Percentiles rank a stretch among this genome's conserved stretches.
These are phyloP conservation scores for Troglohyphantes excavatus DNA, from an alignment of 2,888 invertebrate species.

Conservation along the genomic window DNA sequence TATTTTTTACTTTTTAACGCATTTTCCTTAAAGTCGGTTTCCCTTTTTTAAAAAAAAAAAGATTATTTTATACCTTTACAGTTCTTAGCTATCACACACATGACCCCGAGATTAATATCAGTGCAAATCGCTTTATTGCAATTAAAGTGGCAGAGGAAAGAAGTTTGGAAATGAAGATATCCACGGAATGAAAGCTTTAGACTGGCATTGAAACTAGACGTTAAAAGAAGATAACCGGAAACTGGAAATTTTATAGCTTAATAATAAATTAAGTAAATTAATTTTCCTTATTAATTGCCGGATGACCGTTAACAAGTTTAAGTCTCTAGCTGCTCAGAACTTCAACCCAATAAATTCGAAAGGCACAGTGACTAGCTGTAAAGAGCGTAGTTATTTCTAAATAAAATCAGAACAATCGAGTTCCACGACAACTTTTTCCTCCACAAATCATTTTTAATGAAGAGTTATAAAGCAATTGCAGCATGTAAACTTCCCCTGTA, in stretches of 20 bases:
- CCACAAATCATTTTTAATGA: constrained; percentile 3
- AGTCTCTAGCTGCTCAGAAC: background rate
- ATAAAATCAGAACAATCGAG: background rate
- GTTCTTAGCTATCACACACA: no score
- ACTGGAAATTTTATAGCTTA: background rate
- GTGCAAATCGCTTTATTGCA: no score
- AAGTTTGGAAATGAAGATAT: no score
- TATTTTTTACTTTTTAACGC: no score
- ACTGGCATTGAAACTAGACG: background rate
- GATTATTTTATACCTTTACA: no score
- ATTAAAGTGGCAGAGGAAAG: no score
- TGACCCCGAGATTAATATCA: no score
- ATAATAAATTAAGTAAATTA: background rate
- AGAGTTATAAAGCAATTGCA: background rate
- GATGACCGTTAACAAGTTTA: background rate
- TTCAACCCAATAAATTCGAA: background rate
- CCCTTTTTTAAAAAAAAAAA: no score
- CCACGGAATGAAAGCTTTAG: background rate
- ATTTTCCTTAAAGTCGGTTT: no score
- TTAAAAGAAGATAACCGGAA: background rate
- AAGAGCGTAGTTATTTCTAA: background rate
- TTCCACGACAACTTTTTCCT: background rate
- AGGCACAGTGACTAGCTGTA: background rate
- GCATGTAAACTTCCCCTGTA: background rate
- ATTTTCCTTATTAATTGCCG: background rate